Conservation (phyloP, 2,888 invertebrate genomes). For the Cerastoderma edule region DNA sequence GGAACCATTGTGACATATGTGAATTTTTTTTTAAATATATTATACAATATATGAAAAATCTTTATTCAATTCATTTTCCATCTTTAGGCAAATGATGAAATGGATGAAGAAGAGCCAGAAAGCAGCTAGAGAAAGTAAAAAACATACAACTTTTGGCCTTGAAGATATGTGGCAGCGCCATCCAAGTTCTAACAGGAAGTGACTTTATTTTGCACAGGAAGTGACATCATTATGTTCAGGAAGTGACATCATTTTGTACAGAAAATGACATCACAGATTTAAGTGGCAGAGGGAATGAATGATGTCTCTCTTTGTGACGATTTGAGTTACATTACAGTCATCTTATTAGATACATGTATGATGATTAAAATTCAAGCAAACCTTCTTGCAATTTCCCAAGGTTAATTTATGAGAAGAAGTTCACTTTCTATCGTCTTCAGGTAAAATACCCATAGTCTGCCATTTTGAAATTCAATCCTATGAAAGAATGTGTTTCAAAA, state of each 20-base stretch:
- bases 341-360: too few relatives aligned
- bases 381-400: too few relatives aligned
- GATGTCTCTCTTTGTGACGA: not conserved
- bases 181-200: not conserved
- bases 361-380: too few relatives aligned
- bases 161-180: not conserved
- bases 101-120: not conserved
- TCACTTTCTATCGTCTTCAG: too few relatives aligned
- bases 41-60: not conserved
- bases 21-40: not conserved
- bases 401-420: too few relatives aligned
- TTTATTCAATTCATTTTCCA: not conserved
- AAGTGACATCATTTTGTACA: constrained; percentile 19
- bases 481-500: too few relatives aligned
- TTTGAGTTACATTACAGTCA: too few relatives aligned
- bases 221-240: constrained; percentile 6
- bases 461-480: too few relatives aligned
- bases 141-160: not conserved
- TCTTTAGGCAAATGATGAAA: constrained; percentile 7
- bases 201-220: not conserved
- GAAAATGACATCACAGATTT: not conserved
- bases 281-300: not conserved
- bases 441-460: too few relatives aligned
- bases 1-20: not conserved
- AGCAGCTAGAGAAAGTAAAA: not conserved